Evolutionary conservation across 2,888 invertebrate species (phyloP), one percentile per base, ranked within the genome.

Genomic region (Melanargia galathea): DNA sequence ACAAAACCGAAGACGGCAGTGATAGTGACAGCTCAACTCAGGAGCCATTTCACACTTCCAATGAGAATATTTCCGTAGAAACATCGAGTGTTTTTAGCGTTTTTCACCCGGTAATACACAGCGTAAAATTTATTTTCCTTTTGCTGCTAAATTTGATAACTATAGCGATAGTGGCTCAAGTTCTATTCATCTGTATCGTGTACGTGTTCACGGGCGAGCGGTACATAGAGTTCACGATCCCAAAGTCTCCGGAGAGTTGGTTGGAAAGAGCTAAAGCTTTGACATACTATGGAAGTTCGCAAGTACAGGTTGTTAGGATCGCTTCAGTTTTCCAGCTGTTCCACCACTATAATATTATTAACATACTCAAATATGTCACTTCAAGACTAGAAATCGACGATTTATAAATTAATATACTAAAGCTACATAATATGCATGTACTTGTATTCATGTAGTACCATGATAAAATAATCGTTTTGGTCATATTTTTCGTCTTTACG

Each of bases 281-380:
- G 1, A 75, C 77, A 0, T 81, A 85, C 54, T n/a, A n/a, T n/a
- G n/a, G n/a, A n/a, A 87, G 89, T 0, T 73, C 81, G 0, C 74
- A 79, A 24, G 68, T 69, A 18, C 79, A 83, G 46, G 71, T 72
- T 0, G 77, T 88, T 8, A 73, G 71, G n/a, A 83, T 89, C 40
- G 62, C 74, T 26, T 82, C 82, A 1, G 61, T 87, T 0, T 70
- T 77, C 11, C 79, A 85, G 45, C 64, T 88, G 8, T 78, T 87
- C 51, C 65, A 75, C 57, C 74, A 74, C 5, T 68, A 75, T 3
- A 86, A 82, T 63, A 22, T 87, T n/a, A 70, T 83, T 3, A 76
- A 73, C 45, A 71, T 86, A 54, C 70, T 87, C 7, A 79, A 79
- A 65, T 78, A 81, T 71, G 45, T 80, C 1, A 46, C 38, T 1